Evolutionary conservation across 2,888 invertebrate genomes (phyloP), one percentile per base, ranked within the genome.

Genomic region (Ormyrus nitidulus): DNA sequence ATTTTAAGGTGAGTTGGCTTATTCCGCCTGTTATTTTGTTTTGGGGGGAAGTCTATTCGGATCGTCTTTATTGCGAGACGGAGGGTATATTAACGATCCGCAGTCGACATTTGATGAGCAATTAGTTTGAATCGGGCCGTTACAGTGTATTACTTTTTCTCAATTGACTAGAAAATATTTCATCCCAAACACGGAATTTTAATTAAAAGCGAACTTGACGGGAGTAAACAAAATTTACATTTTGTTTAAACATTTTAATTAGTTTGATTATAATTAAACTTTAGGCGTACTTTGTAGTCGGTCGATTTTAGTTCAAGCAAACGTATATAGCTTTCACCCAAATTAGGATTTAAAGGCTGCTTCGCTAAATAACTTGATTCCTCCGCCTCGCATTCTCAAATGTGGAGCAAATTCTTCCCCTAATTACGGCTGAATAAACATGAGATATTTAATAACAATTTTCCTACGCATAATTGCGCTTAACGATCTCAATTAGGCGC

Each of bases 401-500:
- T 34, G 2, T 34, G 34, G 34, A 34, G 19, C 54, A 5, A 9
- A 7, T 44, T 48, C 49, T n/a, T 49, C 19, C 8, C 49, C 13
- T 13, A 9, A 34, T 34, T 34, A 34, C 34, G 34, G 34, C 34
- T 34, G 34, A 34, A 34, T 34, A 34, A 34, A 34, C 34, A 34
- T 4, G 34, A 34, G 34, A 34, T 34, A 34, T 34, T 34, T 34
- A 34, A 34, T 34, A 58, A 34, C 34, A 34, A 34, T 34, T 34
- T 34, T 34, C 34, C 34, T 34, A 34, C 34, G 34, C 34, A 46
- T 68, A 66, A 75, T 76, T 62, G 69, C 54, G 13, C 61, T 69
- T 62, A 69, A 69, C 76, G 62, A 62, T 75, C 75, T 51, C 76
- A 69, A 76, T 62, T 53, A 62, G 46, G 34, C 34, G 34, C 4